Conservation (phyloP, 2,113 vertebrate species). For the Gnathonemus longibarbis region DNA sequence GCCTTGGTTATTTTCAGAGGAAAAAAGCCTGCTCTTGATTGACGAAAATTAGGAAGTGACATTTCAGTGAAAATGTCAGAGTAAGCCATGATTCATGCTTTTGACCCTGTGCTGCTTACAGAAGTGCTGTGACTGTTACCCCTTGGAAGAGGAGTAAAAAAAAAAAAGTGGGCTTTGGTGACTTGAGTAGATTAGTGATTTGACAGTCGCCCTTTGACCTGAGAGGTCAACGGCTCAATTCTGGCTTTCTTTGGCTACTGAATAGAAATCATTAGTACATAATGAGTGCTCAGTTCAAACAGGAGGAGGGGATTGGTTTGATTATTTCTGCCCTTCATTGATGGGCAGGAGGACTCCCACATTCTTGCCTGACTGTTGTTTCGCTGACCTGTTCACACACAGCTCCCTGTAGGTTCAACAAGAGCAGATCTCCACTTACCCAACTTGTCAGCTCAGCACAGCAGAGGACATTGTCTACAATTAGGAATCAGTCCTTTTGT, state of each 20-base stretch:
- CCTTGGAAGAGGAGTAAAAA: neutral
- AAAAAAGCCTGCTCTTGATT: slow-evolving; percentile 4
- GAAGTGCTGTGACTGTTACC: neutral
- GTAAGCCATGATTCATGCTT: slow-evolving; percentile 6
- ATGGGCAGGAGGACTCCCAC: slow-evolving; percentile 23
- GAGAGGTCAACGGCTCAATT: slow-evolving; percentile 32
- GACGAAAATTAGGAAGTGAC: slow-evolving; percentile 6
- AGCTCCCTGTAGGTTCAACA: neutral
- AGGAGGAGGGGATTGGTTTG: slow-evolving; percentile 20
- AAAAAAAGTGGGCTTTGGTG: neutral
- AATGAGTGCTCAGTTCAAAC: slow-evolving; percentile 18
- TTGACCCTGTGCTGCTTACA: neutral
- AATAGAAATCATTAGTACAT: slow-evolving; percentile 42
- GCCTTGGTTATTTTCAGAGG: neutral
- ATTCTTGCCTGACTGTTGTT: slow-evolving; percentile 20
- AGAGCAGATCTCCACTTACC: neutral
- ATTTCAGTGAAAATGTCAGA: slow-evolving; percentile 1
- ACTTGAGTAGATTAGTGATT: slow-evolving; percentile 38
- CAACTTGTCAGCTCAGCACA: neutral
- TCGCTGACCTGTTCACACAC: neutral
- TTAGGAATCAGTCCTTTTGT: neutral
- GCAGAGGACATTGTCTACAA: neutral
- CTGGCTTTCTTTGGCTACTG: slow-evolving; percentile 33
- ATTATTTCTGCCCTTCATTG: slow-evolving; percentile 11
- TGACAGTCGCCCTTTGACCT: slow-evolving; percentile 41